A percentile compares a stretch with the other conserved stretches of the same genome.
These are phyloP conservation scores for Trichonephila clavipes DNA, from an alignment of 1,140 invertebrate genomes.

Conservation along the genomic window DNA sequence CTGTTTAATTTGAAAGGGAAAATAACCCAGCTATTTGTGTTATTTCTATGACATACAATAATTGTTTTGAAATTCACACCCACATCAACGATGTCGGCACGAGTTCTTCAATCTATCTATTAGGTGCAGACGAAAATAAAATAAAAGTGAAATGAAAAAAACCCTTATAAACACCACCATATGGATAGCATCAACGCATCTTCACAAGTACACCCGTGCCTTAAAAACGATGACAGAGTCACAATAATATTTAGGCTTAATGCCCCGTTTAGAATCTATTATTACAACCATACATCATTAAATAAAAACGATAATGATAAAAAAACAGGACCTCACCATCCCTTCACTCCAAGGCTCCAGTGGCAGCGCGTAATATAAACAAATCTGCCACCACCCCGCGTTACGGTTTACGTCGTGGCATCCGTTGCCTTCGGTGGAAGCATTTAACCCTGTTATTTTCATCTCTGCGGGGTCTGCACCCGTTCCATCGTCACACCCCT, in stretches of 20 bases:
- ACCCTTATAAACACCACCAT: background rate
- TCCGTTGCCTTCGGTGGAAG: slow-evolving; percentile 4
- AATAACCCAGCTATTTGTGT: too few relatives aligned
- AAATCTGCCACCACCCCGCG: slow-evolving; percentile 27
- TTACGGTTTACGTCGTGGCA: background rate
- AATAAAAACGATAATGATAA: background rate
- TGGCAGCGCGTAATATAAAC: slow-evolving; percentile 31
- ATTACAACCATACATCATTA: slow-evolving; percentile 40
- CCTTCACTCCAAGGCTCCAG: too few relatives aligned
- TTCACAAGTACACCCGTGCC: background rate
- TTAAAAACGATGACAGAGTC: slow-evolving; percentile 46
- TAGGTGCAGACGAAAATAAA: too few relatives aligned
- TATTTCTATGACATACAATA: too few relatives aligned
- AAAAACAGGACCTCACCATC: background rate
- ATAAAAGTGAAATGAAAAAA: background rate
- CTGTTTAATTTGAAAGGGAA: too few relatives aligned
- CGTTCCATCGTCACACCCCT: background rate
- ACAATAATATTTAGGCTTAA: slow-evolving; percentile 60
- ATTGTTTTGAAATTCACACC: too few relatives aligned
- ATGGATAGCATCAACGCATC: background rate
- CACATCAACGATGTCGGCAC: too few relatives aligned
- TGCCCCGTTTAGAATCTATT: slow-evolving; percentile 41
- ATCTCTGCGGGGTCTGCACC: background rate
- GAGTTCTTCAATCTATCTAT: too few relatives aligned
- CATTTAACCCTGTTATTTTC: slow-evolving; percentile 38